These are phyloP conservation scores for Turritopsis rubra DNA, from an alignment of 30 jellyfish, hydroid and myxozoan species.

Conservation along the genomic window DNA sequence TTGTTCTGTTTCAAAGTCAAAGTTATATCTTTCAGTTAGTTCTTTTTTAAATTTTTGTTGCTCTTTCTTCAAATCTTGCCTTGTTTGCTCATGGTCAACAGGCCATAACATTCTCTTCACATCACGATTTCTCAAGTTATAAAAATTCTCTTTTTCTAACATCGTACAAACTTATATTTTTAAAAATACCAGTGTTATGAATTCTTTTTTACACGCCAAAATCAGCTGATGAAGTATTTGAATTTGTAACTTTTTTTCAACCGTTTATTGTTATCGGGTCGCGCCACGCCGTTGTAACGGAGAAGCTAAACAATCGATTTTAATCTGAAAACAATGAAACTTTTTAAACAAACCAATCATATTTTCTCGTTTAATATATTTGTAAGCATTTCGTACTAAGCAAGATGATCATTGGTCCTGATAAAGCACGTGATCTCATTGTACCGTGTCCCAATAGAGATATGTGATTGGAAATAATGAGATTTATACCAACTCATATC, in stretches of 20 bases:
- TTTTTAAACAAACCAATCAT: background rate
- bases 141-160: conserved; percentile 23
- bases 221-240: background rate
- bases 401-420: background rate
- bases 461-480: background rate
- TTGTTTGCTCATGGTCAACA: conserved; percentile 55
- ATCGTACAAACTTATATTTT: background rate
- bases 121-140: conserved; percentile 34
- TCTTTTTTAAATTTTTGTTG: conserved; percentile 34
- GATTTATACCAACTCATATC: too few relatives aligned
- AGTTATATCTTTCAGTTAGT: conserved; percentile 55
- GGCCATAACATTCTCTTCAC: conserved; percentile 66
- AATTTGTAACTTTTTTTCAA: background rate
- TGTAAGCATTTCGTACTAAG: background rate
- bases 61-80: conserved; percentile 56
- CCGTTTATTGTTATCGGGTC: background rate
- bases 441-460: background rate
- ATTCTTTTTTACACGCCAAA: background rate
- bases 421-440: background rate
- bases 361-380: background rate
- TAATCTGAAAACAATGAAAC: background rate
- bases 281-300: conserved; percentile 9
- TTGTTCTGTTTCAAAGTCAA: conserved; percentile 53
- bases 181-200: too few relatives aligned
- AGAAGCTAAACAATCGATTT: background rate